Base-by-base conservation (phyloP, 1,140 invertebrate genomes). In the Cyrtorhinus lividipennis region DNA sequence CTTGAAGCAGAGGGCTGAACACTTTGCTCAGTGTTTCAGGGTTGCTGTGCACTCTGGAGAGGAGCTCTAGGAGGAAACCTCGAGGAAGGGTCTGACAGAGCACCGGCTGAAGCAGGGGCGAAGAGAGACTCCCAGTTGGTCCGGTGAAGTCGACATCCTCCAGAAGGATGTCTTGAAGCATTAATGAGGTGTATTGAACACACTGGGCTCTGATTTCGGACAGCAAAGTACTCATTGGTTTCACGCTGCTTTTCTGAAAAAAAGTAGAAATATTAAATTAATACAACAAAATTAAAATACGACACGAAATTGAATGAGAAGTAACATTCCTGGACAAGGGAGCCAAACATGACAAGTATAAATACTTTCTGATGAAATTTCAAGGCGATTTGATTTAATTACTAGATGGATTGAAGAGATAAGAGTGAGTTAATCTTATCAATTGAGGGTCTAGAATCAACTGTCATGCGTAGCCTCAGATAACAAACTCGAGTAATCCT, bases 1-100 rank as follows among this genome's bases (percentile, higher is more conserved):
- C 80, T 69, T 86, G 81, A 1, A 92, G 64, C 23, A 92, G 67
- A 22, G 87, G 86, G 0, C 76, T 77, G 69, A 90, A 90, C 58
- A 89, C 84, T 69, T 71, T 77, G 59, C 74, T 73, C 65, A 89
- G 85, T 18, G 74, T 67, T 25, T 79, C 69, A 2, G 71, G 69
- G 69, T 81, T 79, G 1, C 72, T 72, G 62, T 80, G 75, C 12
- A 79, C 81, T 61, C 79, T 76, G 1, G 73, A 72, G 1, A 87
- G 77, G 2, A 88, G 72, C 67, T 86, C 84, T 22, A 78, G 77
- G 0, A 88, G 71, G 67, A 86, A 86, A 1, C 83, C 84, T 20
- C 82, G 71, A 0, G 85, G 85, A 18, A 87, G 69, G 61, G 73
- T 80, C 66, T 85, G 81, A 24, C 77, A 75, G 1, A 87, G 67